Percentiles rank a stretch among this genome's conserved stretches.
Conservation (phyloP, 2,113 vertebrate species). For the Pyrgilauda ruficollis region DNA sequence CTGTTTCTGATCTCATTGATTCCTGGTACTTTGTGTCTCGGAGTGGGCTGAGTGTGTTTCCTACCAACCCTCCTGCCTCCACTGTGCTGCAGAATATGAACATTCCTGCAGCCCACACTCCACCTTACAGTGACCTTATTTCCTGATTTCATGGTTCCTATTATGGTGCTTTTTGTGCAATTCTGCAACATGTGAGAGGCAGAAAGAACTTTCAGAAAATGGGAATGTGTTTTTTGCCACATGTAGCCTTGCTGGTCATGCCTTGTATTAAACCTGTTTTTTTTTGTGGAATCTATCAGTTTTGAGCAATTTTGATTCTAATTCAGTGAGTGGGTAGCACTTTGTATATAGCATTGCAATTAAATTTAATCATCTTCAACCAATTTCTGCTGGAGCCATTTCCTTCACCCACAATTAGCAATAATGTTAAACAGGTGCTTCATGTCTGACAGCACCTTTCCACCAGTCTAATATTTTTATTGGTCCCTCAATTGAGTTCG, state of each 20-base stretch:
- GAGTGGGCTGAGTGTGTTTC: neutral
- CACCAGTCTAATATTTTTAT: conserved; percentile 28
- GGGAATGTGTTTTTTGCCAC: neutral
- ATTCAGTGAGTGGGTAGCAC: neutral
- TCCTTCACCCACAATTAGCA: conserved; percentile 28
- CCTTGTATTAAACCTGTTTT: neutral
- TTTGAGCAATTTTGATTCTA: neutral
- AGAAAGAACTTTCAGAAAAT: neutral
- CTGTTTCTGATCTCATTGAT: neutral
- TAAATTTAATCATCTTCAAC: conserved; percentile 44
- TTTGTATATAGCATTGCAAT: neutral
- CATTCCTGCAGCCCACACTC: neutral
- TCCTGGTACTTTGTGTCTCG: neutral
- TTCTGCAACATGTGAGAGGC: neutral
- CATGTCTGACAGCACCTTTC: conserved; percentile 13
- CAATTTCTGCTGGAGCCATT: conserved; percentile 19
- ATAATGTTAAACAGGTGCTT: conserved; percentile 38
- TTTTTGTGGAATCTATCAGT: neutral
- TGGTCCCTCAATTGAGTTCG: neutral
- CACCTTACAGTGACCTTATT: neutral
- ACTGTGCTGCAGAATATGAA: neutral
- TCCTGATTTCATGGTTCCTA: neutral
- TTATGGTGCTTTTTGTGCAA: neutral
- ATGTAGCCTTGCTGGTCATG: neutral
- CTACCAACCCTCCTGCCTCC: neutral